phyloP scores from a whole-genome alignment of 2,797 vertebrate genomes.

The Sarcoramphus papa region DNA sequence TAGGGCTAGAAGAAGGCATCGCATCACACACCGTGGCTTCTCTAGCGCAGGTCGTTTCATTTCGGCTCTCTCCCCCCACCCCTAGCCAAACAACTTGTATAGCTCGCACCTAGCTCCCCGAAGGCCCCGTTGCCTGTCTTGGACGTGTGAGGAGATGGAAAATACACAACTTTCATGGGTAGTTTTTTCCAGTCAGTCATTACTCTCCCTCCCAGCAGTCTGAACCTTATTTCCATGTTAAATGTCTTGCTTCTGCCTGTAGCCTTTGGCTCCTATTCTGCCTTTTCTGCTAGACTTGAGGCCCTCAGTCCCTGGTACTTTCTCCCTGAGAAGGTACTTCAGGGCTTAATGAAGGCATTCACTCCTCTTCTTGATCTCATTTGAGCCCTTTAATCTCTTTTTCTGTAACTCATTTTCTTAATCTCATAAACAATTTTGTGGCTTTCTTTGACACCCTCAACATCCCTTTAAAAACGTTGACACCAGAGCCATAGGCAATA shows the following conservation, averaged over 20 bases:
- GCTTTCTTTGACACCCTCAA: not conserved
- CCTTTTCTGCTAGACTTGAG: not conserved
- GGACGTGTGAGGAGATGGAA: conserved; percentile 47
- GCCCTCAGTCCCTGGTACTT: not conserved
- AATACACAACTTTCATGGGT: conserved; percentile 3
- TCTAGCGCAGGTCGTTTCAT: fast-evolving
- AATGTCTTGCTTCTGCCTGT: conserved; percentile 7
- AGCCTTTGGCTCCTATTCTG: conserved; percentile 29
- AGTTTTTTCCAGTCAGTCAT: conserved; percentile 59
- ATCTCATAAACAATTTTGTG: conserved; percentile 1
- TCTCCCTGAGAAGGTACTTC: not conserved
- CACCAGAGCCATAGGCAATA: not conserved
- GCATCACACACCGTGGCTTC: fast-evolving
- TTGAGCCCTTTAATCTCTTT: not conserved
- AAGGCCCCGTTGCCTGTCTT: not conserved
- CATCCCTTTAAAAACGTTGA: not conserved
- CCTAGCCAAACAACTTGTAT: not conserved
- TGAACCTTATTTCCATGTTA: conserved; percentile 24
- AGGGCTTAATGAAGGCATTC: conserved; percentile 19
- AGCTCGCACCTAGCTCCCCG: conserved; percentile 16
- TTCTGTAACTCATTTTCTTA: not conserved
- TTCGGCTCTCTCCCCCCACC: not conserved
- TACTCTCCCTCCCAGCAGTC: not conserved
- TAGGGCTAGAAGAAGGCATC: not conserved
- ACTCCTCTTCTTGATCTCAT: conserved; percentile 9